phyloP scores from a whole-genome alignment of 2,113 vertebrate genomes.

The Aix galericulata region DNA sequence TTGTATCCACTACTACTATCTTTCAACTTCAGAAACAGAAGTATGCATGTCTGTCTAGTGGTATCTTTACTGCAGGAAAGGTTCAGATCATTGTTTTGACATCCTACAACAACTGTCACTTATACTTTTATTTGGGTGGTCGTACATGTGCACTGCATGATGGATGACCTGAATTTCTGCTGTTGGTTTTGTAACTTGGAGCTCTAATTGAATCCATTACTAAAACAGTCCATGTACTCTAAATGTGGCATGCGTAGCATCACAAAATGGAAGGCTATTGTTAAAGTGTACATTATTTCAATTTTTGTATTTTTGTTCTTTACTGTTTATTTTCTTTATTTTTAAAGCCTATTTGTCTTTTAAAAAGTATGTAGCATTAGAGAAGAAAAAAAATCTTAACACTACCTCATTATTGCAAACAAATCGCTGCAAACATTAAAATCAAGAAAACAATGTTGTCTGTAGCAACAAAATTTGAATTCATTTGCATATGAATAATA shows the following conservation, averaged over 20 bases:
- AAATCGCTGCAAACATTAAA: not conserved
- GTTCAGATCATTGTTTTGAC: slow-evolving; percentile 41
- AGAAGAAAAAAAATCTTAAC: not conserved
- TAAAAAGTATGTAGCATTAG: not conserved
- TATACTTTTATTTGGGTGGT: not conserved
- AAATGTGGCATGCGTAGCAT: not conserved
- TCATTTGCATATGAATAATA: not conserved
- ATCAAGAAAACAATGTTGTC: not conserved
- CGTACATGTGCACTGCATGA: not conserved
- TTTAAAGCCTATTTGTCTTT: not conserved
- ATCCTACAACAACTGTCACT: slow-evolving; percentile 36
- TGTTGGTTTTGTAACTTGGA: not conserved
- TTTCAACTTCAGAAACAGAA: not conserved
- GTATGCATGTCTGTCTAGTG: not conserved
- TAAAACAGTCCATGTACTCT: not conserved
- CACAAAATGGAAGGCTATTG: not conserved
- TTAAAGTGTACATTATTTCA: not conserved
- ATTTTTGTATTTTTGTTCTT: not conserved
- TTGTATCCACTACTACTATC: not conserved
- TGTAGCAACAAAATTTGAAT: not conserved
- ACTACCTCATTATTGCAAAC: not conserved
- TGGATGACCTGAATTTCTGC: slow-evolving; percentile 26
- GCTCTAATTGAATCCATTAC: not conserved
- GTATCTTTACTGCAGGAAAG: not conserved
- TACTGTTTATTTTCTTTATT: not conserved